Base-by-base conservation (phyloP, 1,140 invertebrate species). In the Onthophagus taurus region DNA sequence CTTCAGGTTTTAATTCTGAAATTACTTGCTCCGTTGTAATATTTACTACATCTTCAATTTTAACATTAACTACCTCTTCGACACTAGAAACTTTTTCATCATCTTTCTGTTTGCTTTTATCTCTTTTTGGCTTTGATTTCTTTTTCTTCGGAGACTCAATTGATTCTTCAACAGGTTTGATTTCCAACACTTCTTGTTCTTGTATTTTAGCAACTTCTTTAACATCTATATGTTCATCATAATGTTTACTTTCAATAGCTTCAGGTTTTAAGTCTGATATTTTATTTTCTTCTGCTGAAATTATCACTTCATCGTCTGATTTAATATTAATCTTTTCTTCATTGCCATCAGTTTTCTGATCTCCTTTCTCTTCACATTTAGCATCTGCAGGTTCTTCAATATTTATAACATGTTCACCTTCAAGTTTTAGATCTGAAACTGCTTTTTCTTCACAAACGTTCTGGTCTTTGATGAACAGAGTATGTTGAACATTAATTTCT, bases 21-120 rank as follows among this genome's bases (percentile, higher is more conserved):
- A 5, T 33, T 33, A 11, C 8, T 33, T 33, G 31, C 5, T 7
- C 5, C 13, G 6, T 5, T 33, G 5, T 5, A 33, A 33, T 13
- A 9, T 6, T 13, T 7, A 13, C 13, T 6, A 33, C 12, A 33
- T 4, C 6, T 9, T 13, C 31, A 33, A 13, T 33, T 17, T 14
- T 6, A 37, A 7, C 42, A 2, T n/a, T 33, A 2, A 13, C 30
- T 18, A 20, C 4, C n/a, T 26, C 38, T 26, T n/a, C 11, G 4
- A 12, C 8, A 26, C 9, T 4, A 23, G 16, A 9, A 6, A 14
- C 38, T 4, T 26, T 12, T 9, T 8, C 9, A 13, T 36, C 19
- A 26, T 43, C 7, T n/a, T 26, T 26, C 24, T 7, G 24, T 26
- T 26, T 26, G n/a, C n/a, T n/a, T n/a, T n/a, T n/a, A n/a, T n/a